Base-by-base conservation (phyloP, 1,140 invertebrate species). In the Sycobia sp. region DNA sequence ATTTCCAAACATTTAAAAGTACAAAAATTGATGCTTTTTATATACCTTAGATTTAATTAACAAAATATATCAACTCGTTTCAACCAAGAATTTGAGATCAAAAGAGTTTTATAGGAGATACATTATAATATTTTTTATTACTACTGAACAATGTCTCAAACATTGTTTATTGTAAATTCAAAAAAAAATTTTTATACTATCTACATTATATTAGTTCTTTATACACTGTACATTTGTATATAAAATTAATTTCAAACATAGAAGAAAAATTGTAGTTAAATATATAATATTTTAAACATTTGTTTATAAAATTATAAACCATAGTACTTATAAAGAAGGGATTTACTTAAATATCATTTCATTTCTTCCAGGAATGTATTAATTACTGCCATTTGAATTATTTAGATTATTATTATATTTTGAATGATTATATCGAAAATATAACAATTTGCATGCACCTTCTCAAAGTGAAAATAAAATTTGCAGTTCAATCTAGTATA, bases 21-120 rank as follows among this genome's bases (percentile, higher is more conserved):
- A 63, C 46, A 63, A 63, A 57, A 41, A 16, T 62, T 50, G 43
- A 49, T 41, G n/a, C 46, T 63, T 63, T 51, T 13, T 38, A 51
- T 57, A n/a, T 57, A 55, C 16, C 36, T 43, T 57, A 43, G 34
- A 16, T 32, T 49, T 55, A 49, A 56, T 49, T 62, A 50, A 63
- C 7, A 62, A 62, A 56, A 56, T 63, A 63, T 51, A 63, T 63
- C 43, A 46, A 63, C 8, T 50, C 14, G 18, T 50, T 39, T 47
- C 16, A 62, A 56, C 36, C 4, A n/a, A 55, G 13, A 22, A 62
- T 36, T 27, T 22, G 3, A 22, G n/a, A 16, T 13, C 14, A 8
- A 55, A 22, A 55, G 7, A 55, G 29, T 23, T 22, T 16, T n/a
- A 22, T 25, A 34, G 16, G 20, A 43, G 29, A 18, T 27, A 32